phyloP scores from a whole-genome alignment of 2,113 vertebrate genomes.

The Odobenus rosmarus region DNA sequence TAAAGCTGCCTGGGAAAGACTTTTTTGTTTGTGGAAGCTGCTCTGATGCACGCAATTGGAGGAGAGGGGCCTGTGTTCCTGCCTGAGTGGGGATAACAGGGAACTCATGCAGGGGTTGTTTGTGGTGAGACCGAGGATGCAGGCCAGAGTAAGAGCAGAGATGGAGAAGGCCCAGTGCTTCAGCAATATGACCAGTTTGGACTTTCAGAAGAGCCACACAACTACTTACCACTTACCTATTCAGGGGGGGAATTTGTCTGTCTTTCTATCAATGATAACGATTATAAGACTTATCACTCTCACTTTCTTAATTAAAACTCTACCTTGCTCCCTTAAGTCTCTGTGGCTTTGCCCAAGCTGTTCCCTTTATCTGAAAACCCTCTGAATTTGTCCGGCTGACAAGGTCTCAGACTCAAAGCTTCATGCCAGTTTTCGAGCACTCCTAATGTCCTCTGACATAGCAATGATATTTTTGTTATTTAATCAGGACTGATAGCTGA shows the following conservation, averaged over 20 bases:
- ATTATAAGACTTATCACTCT: background rate
- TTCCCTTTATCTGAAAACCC: background rate
- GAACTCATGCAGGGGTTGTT: background rate
- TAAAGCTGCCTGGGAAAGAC: background rate
- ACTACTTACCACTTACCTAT: background rate
- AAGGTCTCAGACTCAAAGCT: background rate
- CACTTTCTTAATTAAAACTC: background rate
- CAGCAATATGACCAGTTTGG: background rate
- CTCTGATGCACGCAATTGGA: background rate
- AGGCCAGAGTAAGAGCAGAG: background rate
- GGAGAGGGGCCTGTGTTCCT: background rate
- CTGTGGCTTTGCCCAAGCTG: background rate
- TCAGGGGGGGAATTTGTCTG: background rate
- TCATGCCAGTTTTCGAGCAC: background rate
- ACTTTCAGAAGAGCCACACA: background rate
- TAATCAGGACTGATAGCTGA: background rate
- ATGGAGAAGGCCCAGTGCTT: background rate
- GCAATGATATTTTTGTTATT: background rate
- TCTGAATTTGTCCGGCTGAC: background rate
- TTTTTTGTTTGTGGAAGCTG: background rate
- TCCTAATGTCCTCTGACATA: background rate
- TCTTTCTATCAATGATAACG: background rate
- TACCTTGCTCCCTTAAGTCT: background rate
- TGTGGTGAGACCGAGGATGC: background rate
- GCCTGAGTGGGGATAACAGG: background rate